phyloP scores from a whole-genome alignment of 2,797 vertebrate genomes.

The Micromesistius poutassou region DNA sequence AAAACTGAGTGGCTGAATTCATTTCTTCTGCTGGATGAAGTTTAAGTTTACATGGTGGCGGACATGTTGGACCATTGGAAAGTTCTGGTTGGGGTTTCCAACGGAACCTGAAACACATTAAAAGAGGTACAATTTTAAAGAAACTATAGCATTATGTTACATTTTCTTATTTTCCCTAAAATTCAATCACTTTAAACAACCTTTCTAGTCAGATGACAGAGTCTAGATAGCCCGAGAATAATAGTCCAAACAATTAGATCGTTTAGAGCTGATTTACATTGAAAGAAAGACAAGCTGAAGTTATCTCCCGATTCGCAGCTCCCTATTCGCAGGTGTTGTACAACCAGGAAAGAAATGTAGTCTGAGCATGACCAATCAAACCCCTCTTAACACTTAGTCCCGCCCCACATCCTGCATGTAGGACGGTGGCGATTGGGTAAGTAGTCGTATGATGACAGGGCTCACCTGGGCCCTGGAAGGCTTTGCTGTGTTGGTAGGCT shows the following conservation, averaged over 20 bases:
- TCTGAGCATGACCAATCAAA: neutral
- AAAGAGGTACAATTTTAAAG: neutral
- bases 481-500: constrained; percentile 85
- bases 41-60: constrained; percentile 87
- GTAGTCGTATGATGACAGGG: neutral
- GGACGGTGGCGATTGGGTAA: neutral
- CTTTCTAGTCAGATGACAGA: neutral
- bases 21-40: constrained; percentile 98
- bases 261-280: neutral
- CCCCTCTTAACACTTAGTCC: neutral
- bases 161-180: neutral
- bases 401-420: neutral
- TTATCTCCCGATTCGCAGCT: too few species aligned
- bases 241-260: neutral
- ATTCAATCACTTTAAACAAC: neutral
- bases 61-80: constrained; percentile 87
- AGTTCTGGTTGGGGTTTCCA: constrained; percentile 86
- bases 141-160: neutral
- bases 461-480: constrained; percentile 88
- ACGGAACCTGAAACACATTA: constrained; percentile 77
- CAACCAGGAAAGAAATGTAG: too few species aligned
- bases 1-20: constrained; percentile 62
- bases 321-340: too few species aligned
- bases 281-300: neutral
- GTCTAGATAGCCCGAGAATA: neutral